Percentiles rank a stretch among this genome's conserved stretches.
Conservation (phyloP, 2,113 vertebrate species). For the Xyrauchen texanus region DNA sequence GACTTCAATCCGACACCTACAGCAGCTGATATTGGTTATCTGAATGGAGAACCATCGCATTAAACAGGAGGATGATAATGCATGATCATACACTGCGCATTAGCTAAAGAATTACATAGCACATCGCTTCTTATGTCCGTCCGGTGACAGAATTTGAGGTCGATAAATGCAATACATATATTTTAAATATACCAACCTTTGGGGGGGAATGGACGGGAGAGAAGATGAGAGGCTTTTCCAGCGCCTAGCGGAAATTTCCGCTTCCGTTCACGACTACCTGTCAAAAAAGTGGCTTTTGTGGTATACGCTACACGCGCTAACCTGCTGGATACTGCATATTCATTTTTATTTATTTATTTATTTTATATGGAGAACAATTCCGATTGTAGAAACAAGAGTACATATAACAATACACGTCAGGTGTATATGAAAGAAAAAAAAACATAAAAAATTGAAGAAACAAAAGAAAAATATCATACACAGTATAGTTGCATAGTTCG, state of each 20-base stretch:
- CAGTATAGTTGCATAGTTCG: too few relatives aligned
- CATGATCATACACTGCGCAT: neutral
- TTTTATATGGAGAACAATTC: too few relatives aligned
- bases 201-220: constrained; percentile 12
- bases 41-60: constrained; percentile 21
- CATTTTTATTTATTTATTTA: too few relatives aligned
- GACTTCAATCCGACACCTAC: constrained; percentile 25
- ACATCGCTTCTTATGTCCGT: neutral
- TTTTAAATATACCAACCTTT: constrained; percentile 48
- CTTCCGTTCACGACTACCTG: constrained; percentile 54
- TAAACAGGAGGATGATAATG: neutral
- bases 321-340: neutral
- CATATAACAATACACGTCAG: too few relatives aligned
- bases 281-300: neutral
- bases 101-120: neutral
- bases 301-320: neutral
- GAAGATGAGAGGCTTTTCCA: constrained; percentile 39
- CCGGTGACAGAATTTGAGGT: neutral
- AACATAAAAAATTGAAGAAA: too few relatives aligned
- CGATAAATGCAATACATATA: neutral
- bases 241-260: constrained; percentile 47
- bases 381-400: too few relatives aligned
- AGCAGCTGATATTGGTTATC: constrained; percentile 18
- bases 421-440: too few relatives aligned
- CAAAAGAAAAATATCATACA: too few relatives aligned